Conservation (phyloP, 2,888 invertebrate species). For the Maniola hyperantus region DNA sequence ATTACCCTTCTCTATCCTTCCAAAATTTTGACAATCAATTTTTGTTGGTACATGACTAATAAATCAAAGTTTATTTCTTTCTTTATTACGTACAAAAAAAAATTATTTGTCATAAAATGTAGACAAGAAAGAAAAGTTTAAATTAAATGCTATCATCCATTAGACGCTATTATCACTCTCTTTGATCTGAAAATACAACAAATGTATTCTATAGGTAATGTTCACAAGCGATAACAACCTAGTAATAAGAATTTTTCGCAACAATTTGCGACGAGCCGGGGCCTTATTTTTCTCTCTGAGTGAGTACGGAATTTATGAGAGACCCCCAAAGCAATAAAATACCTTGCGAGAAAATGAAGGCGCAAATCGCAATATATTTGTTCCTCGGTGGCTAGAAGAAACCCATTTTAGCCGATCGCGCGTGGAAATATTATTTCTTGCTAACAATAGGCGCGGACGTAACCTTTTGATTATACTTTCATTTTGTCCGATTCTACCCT, state of each 20-base stretch:
- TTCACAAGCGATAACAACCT: slow-evolving; percentile 42
- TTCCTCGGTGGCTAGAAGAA: slow-evolving; percentile 74
- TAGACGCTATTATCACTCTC: slow-evolving; percentile 23
- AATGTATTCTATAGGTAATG: slow-evolving; percentile 30
- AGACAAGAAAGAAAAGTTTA: background rate
- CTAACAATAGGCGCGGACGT: slow-evolving; percentile 40
- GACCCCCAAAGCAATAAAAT: slow-evolving; percentile 80
- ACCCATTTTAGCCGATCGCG: slow-evolving; percentile 71
- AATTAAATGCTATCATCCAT: slow-evolving; percentile 3
- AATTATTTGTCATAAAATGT: background rate
- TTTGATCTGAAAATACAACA: slow-evolving; percentile 32
- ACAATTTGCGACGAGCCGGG: slow-evolving; percentile 69
- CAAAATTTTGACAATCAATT: too few species aligned
- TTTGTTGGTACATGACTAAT: too few species aligned
- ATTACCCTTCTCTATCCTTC: too few species aligned
- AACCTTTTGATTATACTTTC: slow-evolving; percentile 38
- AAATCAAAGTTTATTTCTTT: too few species aligned
- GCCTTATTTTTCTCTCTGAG: slow-evolving; percentile 79
- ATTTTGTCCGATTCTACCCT: slow-evolving; percentile 33
- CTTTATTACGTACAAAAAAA: too few species aligned
- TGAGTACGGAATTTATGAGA: slow-evolving; percentile 79
- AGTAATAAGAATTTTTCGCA: slow-evolving; percentile 72
- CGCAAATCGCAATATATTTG: slow-evolving; percentile 81
- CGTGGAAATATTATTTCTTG: slow-evolving; percentile 59
- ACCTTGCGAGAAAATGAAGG: slow-evolving; percentile 82